phyloP scores from a whole-genome alignment of 2,888 invertebrate genomes.

The Drepanosiphum platanoidis region DNA sequence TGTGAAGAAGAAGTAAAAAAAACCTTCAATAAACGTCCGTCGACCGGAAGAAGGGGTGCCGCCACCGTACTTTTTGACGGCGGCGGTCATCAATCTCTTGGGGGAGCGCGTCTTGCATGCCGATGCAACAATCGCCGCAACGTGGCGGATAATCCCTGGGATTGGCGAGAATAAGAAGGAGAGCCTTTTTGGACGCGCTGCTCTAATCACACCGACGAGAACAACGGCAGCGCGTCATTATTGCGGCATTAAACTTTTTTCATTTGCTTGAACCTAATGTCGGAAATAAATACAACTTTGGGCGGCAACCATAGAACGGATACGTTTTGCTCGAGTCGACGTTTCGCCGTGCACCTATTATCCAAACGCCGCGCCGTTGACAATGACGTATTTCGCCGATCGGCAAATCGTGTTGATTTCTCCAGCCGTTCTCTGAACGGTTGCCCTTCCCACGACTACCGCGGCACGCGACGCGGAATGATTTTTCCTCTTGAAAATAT shows the following conservation, averaged over 20 bases:
- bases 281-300: neutral
- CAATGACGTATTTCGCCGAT: too few relatives aligned
- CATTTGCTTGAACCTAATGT: slow-evolving; percentile 1
- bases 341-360: too few relatives aligned
- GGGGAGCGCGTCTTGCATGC: slow-evolving; percentile 23
- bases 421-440: too few relatives aligned
- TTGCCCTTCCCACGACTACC: too few relatives aligned
- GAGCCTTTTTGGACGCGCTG: slow-evolving; percentile 1
- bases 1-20: neutral
- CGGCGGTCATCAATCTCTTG: slow-evolving; percentile 47
- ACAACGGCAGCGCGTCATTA: neutral
- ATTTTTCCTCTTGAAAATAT: too few relatives aligned
- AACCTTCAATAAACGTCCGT: slow-evolving; percentile 48
- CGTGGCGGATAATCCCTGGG: slow-evolving; percentile 21
- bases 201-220: slow-evolving; percentile 28
- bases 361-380: too few relatives aligned
- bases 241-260: slow-evolving; percentile 20
- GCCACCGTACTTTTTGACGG: slow-evolving; percentile 34
- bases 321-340: neutral
- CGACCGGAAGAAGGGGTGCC: slow-evolving; percentile 20
- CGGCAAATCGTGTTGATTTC: too few relatives aligned
- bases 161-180: neutral
- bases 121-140: slow-evolving; percentile 32
- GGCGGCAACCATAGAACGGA: neutral
- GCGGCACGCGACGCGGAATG: too few relatives aligned